Evolutionary conservation across 1,140 invertebrate genomes (phyloP).

Genomic region (Drosophila kanapiae): DNA sequence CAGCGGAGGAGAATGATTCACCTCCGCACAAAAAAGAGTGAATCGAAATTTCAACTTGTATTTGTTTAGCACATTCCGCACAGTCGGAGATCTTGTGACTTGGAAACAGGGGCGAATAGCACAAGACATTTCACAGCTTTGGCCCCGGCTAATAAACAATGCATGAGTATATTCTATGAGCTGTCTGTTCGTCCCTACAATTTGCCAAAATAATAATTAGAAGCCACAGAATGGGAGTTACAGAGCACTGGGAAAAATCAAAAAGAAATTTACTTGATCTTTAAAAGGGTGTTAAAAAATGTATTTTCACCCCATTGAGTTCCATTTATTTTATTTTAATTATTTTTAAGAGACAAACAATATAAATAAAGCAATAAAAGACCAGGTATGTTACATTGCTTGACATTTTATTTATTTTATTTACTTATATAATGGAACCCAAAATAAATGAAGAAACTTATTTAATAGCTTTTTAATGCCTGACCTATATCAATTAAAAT

Average conservation of each 20-base stretch:
- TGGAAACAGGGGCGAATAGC: slow-evolving; percentile 25
- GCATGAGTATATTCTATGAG: slow-evolving; percentile 22
- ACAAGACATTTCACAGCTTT: slow-evolving; percentile 29
- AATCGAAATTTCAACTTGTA: slow-evolving; percentile 67
- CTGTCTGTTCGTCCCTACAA: slow-evolving; percentile 28
- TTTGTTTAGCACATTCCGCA: slow-evolving; percentile 55
- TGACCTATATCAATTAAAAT: not conserved
- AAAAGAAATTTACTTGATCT: not conserved
- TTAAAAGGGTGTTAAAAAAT: not conserved
- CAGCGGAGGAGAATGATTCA: slow-evolving; percentile 69
- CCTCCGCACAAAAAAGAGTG: slow-evolving; percentile 28
- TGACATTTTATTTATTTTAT: not conserved
- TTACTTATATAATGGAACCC: not conserved
- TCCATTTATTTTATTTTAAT: not conserved
- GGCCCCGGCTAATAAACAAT: slow-evolving; percentile 23
- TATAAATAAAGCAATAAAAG: not conserved
- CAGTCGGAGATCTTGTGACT: slow-evolving; percentile 65
- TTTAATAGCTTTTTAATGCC: too few relatives aligned
- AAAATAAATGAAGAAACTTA: not conserved
- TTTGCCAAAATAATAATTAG: slow-evolving; percentile 53
- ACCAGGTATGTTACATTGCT: not conserved
- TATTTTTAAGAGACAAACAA: not conserved
- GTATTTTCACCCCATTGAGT: not conserved
- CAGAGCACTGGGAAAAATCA: not conserved
- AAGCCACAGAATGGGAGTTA: slow-evolving; percentile 16